These are phyloP conservation scores for Tyria jacobaeae DNA, from an alignment of 2,888 invertebrate species.

Conservation along the genomic window DNA sequence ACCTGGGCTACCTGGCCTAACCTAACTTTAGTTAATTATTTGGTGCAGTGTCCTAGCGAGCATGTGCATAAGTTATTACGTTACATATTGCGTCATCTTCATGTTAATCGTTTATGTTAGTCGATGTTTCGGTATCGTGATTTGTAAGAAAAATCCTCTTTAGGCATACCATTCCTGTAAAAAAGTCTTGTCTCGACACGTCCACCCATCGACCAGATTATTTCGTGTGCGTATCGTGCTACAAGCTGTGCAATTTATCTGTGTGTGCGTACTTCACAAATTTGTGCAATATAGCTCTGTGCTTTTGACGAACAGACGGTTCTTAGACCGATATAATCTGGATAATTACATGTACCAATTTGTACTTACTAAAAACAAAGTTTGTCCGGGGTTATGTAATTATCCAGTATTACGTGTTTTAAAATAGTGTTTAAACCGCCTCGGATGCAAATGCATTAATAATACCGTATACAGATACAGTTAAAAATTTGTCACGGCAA, in stretches of 20 bases:
- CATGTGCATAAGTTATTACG: slow-evolving; percentile 81
- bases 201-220: slow-evolving; percentile 67
- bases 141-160: slow-evolving; percentile 67
- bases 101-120: slow-evolving; percentile 80
- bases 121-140: slow-evolving; percentile 64
- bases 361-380: slow-evolving; percentile 15
- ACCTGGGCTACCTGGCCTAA: slow-evolving; percentile 56
- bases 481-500: slow-evolving; percentile 83
- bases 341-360: slow-evolving; percentile 68
- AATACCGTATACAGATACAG: slow-evolving; percentile 75
- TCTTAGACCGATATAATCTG: slow-evolving; percentile 61
- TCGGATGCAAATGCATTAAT: slow-evolving; percentile 80
- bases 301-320: slow-evolving; percentile 76
- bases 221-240: slow-evolving; percentile 81
- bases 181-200: slow-evolving; percentile 54
- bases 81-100: slow-evolving; percentile 72
- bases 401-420: slow-evolving; percentile 67
- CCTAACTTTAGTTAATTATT: slow-evolving; percentile 63
- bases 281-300: slow-evolving; percentile 81
- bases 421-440: slow-evolving; percentile 72
- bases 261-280: slow-evolving; percentile 80
- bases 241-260: slow-evolving; percentile 84
- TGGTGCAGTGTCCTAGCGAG: slow-evolving; percentile 75
- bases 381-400: slow-evolving; percentile 60
- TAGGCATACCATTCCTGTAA: slow-evolving; percentile 66